phyloP scores from a whole-genome alignment of 2,797 vertebrate genomes.

The Melanotaenia nigrans region DNA sequence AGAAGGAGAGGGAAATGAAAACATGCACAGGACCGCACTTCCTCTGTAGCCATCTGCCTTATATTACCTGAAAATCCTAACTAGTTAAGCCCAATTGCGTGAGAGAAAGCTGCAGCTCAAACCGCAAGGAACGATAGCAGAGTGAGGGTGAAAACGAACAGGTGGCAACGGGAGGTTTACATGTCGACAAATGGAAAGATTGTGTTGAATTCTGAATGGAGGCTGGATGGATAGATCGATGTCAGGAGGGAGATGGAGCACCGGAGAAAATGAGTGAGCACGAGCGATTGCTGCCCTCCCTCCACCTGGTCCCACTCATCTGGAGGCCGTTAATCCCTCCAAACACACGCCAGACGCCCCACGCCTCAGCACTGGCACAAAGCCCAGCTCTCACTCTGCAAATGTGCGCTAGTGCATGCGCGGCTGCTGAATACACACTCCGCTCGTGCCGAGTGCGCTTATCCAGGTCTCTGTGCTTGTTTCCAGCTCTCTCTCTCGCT shows the following conservation, averaged over 20 bases:
- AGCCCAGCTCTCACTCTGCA: constrained; percentile 77
- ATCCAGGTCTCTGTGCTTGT: constrained; percentile 76
- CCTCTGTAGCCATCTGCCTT: constrained; percentile 43
- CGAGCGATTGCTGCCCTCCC: constrained; percentile 73
- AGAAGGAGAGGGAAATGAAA: constrained; percentile 51
- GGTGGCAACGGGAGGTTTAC: constrained; percentile 49
- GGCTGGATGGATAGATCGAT: constrained; percentile 66
- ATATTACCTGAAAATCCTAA: constrained; percentile 36
- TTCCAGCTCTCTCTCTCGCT: constrained; percentile 47
- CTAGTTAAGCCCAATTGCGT: constrained; percentile 40
- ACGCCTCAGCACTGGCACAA: constrained; percentile 81
- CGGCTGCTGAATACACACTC: constrained; percentile 61
- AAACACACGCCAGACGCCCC: constrained; percentile 84
- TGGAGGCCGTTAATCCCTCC: constrained; percentile 85
- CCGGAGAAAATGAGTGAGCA: constrained; percentile 64
- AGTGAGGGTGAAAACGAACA: constrained; percentile 30
- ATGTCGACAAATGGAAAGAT: constrained; percentile 45
- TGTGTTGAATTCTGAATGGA: constrained; percentile 68
- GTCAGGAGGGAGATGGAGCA: constrained; percentile 61
- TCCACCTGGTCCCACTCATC: constrained; percentile 84
- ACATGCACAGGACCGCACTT: constrained; percentile 20
- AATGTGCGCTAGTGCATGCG: constrained; percentile 27
- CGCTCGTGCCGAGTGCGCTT: constrained; percentile 68
- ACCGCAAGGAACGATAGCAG: constrained; percentile 4
- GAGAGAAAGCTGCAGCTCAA: constrained; percentile 21